phyloP scores from a whole-genome alignment of 2,113 vertebrate genomes.

The Arothron firmamentum region DNA sequence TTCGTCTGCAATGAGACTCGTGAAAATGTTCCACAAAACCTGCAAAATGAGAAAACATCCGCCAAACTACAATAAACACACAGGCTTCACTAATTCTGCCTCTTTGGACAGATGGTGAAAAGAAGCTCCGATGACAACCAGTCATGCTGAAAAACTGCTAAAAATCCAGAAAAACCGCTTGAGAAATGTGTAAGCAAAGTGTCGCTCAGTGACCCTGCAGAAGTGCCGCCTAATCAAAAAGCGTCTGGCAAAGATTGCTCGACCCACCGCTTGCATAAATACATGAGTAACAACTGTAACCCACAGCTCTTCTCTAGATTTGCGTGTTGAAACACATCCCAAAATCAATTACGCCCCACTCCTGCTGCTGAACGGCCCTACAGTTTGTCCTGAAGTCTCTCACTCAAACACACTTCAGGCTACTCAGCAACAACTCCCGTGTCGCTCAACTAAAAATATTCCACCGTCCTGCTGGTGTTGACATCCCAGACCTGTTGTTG shows the following conservation, averaged over 20 bases:
- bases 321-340: constrained; percentile 3
- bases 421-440: constrained; percentile 6
- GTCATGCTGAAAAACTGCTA: constrained; percentile 29
- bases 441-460: constrained; percentile 31
- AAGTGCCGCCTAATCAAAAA: constrained; percentile 21
- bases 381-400: constrained; percentile 10
- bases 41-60: neutral
- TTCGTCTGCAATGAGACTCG: too few species aligned
- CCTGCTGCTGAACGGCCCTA: constrained; percentile 7
- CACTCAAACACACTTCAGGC: constrained; percentile 25
- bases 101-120: constrained; percentile 4
- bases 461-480: neutral
- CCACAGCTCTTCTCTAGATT: constrained; percentile 19
- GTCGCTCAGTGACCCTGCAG: constrained; percentile 8
- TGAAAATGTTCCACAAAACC: too few species aligned
- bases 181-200: constrained; percentile 29
- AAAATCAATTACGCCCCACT: constrained; percentile 43
- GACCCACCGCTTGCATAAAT: constrained; percentile 18
- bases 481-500: constrained; percentile 7
- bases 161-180: constrained; percentile 16
- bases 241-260: neutral
- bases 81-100: neutral
- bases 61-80: too few species aligned
- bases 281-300: constrained; percentile 28
- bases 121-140: constrained; percentile 11